Base-by-base conservation (phyloP, 2,113 vertebrate genomes). In the Bostrychus sinensis region DNA sequence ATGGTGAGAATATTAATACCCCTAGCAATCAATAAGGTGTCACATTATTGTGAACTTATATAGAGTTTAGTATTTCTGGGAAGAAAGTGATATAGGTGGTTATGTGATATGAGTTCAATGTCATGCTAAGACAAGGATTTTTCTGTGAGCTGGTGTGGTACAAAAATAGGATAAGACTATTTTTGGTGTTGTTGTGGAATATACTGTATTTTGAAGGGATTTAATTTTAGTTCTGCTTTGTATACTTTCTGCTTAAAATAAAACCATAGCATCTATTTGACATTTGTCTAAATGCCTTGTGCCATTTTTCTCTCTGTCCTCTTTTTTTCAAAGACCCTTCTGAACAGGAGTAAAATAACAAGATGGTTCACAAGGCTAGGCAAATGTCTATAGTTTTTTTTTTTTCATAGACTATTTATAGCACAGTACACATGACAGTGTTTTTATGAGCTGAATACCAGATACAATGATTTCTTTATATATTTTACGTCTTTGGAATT, bases 311-410 rank as follows among this genome's bases (percentile, higher is more conserved):
- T 11, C 41, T 2, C 37, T 26, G 48, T 75, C 70, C 66, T 57
- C 38, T 50, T 74, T 46, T 74, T 61, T 66, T 81, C 80, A 83
- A 81, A 83, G 75, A 57, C 4, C 0, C 20, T 7, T 50, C 23
- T 50, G 46, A 50, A 26, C 13, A 28, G 26, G 42, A 59, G 76
- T 87, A 87, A 81, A 87, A 85, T 87, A 88, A 73, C 80, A 14
- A 7, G 55, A 62, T 1, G 36, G 72, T 74, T 75, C 66, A 68
- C 42, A 72, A 45, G 46, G 62, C 48, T 51, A 69, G 59, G 62
- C 68, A 26, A 80, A 68, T 69, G 61, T 64, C 67, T 58, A 48
- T 19, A 32, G 65, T 65, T n/a, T n/a, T n/a, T n/a, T n/a, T n/a
- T n/a, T 25, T 45, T 72, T 62, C 53, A 54, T 42, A 42, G 65